Base-by-base conservation (phyloP, 2,113 vertebrate species). In the Tylochromis polylepis region DNA sequence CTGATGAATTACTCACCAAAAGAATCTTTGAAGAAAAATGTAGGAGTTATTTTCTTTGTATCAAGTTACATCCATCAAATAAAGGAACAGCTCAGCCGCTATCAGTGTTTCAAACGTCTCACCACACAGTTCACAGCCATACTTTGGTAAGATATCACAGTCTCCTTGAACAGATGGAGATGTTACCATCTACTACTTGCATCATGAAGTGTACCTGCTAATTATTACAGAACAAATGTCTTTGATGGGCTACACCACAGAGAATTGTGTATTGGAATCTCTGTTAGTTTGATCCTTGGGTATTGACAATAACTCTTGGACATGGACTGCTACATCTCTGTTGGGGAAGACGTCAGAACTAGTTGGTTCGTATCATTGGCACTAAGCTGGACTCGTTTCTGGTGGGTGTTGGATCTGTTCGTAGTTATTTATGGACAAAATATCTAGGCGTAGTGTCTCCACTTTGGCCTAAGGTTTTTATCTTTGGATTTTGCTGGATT, bases 81-180 rank as follows among this genome's bases (percentile, higher is more conserved):
- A 10, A 24, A 43, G 2, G 0, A 43, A 41, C 12, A 70, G 65
- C n/a, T 43, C 36, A 70, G 65, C 65, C 22, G 59, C 59, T n/a
- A 16, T 62, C 59, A 11, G 5, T 34, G 59, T 62, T 62, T 36
- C 16, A 36, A n/a, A 18, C 18, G 5, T 62, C 18, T 62, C 59
- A 62, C 59, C 29, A 34, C 22, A 3, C 29, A 62, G 59, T 3
- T 34, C 0, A 0, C 59, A 62, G 59, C n/a, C 3, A 24, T 43
- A 43, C 11, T 70, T 43, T 43, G 38, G 65, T 27, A 43, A 24
- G 38, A 27, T 70, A 38, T 22, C 34, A 67, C 14, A 2, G n/a
- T 43, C 12, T 70, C 65, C 36, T 6, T 70, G 0, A 70, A 43
- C 12, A 24, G 36, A 16, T 6, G 14, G n/a, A 67, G 12, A 70